Conservation (phyloP, 2,888 invertebrate genomes). For the Eupithecia inturbata region DNA sequence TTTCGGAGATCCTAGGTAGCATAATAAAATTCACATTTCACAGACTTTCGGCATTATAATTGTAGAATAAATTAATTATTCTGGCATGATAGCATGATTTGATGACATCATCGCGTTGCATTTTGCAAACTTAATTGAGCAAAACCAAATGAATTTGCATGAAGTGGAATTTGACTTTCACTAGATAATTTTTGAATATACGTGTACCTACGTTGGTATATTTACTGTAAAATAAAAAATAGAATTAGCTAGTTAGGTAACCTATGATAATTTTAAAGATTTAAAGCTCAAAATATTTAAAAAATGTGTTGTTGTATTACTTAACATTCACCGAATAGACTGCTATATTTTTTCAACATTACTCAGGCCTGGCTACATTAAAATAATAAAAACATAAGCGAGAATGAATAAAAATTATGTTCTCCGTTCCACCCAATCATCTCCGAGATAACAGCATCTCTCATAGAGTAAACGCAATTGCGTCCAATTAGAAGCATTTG, state of each 20-base stretch:
- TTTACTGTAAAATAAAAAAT: not conserved
- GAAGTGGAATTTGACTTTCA: not conserved
- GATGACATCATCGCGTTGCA: constrained; percentile 8
- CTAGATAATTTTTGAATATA: not conserved
- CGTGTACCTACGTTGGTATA: not conserved
- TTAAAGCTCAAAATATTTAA: not conserved
- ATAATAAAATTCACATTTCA: too few species aligned
- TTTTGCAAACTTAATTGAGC: constrained; percentile 50
- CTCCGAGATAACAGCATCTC: constrained; percentile 60
- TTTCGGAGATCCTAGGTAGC: too few species aligned
- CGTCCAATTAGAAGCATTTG: constrained; percentile 72
- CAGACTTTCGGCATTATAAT: too few species aligned
- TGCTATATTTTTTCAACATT: not conserved
- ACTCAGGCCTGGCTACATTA: not conserved
- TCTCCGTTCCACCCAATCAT: not conserved
- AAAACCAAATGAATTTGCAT: constrained; percentile 36
- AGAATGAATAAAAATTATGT: not conserved
- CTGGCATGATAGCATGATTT: not conserved
- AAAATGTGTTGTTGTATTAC: not conserved
- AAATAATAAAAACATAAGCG: not conserved
- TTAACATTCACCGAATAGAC: not conserved
- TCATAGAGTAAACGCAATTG: constrained; percentile 73
- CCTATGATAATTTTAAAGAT: constrained; percentile 1
- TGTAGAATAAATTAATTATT: not conserved
- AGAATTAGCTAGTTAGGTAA: not conserved